Percentiles rank a stretch among this genome's conserved stretches.
Conservation (phyloP, 2,888 invertebrate species). For the Caenorhabditis afra region DNA sequence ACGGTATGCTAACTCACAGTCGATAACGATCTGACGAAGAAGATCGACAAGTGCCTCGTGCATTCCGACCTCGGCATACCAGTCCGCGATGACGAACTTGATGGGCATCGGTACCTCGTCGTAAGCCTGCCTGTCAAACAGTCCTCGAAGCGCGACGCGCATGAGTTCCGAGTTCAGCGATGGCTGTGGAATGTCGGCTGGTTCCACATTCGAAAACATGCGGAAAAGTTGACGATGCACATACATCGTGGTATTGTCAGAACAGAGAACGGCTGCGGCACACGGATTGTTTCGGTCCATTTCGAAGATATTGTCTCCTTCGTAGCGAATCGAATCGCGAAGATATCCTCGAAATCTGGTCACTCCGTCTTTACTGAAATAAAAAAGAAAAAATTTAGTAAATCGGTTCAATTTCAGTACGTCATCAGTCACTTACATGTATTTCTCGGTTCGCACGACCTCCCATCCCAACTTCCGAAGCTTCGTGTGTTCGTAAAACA, state of each 20-base stretch:
- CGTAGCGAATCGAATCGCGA: too few relatives aligned
- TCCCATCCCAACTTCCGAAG: not conserved
- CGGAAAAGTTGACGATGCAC: not conserved
- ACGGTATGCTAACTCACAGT: conserved; percentile 8
- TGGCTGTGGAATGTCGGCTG: not conserved
- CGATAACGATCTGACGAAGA: conserved; percentile 3
- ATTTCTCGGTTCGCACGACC: not conserved
- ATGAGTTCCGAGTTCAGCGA: too few relatives aligned
- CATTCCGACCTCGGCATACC: conserved; percentile 16
- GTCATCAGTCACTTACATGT: not conserved
- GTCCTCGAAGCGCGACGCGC: not conserved
- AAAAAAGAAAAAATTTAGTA: too few relatives aligned
- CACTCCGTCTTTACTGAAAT: too few relatives aligned
- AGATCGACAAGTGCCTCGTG: conserved; percentile 16
- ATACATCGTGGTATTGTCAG: not conserved
- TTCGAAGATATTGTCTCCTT: too few relatives aligned
- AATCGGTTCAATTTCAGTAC: not conserved
- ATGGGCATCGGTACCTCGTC: too few relatives aligned
- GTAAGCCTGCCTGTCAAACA: too few relatives aligned
- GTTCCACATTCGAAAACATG: not conserved
- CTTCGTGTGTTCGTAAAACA: not conserved
- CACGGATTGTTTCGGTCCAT: not conserved
- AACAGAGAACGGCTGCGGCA: too few relatives aligned
- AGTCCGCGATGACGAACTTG: not conserved
- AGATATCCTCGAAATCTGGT: too few relatives aligned